phyloP scores from a whole-genome alignment of 2,797 vertebrate genomes.

The Gymnopithys bicolor region DNA sequence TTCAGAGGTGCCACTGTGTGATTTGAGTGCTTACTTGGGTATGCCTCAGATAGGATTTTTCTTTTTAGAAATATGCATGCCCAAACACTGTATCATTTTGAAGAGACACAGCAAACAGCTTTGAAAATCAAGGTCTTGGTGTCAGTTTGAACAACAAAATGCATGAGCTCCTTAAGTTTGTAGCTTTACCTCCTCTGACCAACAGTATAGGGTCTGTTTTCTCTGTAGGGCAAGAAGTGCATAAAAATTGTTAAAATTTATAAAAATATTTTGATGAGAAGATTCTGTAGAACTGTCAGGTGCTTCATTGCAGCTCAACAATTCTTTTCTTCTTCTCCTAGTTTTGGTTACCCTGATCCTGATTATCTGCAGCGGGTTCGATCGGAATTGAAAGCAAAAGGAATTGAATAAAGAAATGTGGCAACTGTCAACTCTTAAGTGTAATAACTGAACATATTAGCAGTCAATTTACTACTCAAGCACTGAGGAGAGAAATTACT shows the following conservation, averaged over 20 bases:
- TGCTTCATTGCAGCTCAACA: background rate
- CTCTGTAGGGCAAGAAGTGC: background rate
- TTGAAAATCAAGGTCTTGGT: background rate
- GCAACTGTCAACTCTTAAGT: background rate
- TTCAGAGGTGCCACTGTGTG: background rate
- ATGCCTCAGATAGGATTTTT: background rate
- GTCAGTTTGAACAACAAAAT: background rate
- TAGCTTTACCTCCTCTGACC: background rate
- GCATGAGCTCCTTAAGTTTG: background rate
- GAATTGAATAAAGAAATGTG: slow-evolving; percentile 80
- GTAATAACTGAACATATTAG: background rate
- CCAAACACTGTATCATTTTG: background rate
- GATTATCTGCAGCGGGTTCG: slow-evolving; percentile 84
- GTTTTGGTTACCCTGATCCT: slow-evolving; percentile 91
- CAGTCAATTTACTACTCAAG: background rate
- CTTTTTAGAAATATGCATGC: background rate
- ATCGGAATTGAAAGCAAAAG: slow-evolving; percentile 88
- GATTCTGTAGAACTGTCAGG: background rate
- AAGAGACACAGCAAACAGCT: background rate
- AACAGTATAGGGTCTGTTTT: background rate
- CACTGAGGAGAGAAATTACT: background rate
- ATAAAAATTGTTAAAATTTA: background rate
- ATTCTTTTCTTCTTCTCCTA: slow-evolving; percentile 63
- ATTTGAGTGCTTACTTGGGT: background rate
- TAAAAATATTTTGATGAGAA: background rate